A percentile compares a stretch with the other conserved stretches of the same genome.
Evolutionary conservation across 2,113 vertebrate species (phyloP).

Genomic region (Elanoides forficatus): DNA sequence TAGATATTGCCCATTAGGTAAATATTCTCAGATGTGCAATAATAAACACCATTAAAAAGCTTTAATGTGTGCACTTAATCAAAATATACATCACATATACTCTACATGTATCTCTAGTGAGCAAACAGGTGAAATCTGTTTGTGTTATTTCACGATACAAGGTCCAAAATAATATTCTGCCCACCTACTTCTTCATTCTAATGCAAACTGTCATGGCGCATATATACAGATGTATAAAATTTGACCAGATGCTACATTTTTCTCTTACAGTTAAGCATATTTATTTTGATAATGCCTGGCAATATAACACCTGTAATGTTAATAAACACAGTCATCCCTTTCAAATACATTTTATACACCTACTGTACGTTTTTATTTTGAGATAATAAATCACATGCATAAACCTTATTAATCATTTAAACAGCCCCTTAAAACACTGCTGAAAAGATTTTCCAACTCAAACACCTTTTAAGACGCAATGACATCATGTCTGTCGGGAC

Average conservation of each 20-base stretch:
- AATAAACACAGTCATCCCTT: constrained; percentile 34
- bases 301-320: neutral
- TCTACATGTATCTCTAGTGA: neutral
- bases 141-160: neutral
- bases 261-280: neutral
- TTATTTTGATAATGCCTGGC: constrained; percentile 47
- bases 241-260: constrained; percentile 1
- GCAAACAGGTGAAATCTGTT: neutral
- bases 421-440: constrained; percentile 34
- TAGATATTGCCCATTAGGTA: neutral
- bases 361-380: constrained; percentile 17
- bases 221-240: neutral
- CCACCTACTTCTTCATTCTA: neutral
- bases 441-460: constrained; percentile 64
- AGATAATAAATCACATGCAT: constrained; percentile 41
- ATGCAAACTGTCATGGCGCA: neutral
- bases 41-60: neutral
- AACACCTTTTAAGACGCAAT: constrained; percentile 63
- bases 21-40: constrained; percentile 4
- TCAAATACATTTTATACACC: constrained; percentile 18
- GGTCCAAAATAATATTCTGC: neutral
- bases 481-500: constrained; percentile 70
- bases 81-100: neutral
- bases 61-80: neutral
- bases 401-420: constrained; percentile 66